phyloP scores from a whole-genome alignment of 1,140 invertebrate genomes.

The Drosophila subobscura region DNA sequence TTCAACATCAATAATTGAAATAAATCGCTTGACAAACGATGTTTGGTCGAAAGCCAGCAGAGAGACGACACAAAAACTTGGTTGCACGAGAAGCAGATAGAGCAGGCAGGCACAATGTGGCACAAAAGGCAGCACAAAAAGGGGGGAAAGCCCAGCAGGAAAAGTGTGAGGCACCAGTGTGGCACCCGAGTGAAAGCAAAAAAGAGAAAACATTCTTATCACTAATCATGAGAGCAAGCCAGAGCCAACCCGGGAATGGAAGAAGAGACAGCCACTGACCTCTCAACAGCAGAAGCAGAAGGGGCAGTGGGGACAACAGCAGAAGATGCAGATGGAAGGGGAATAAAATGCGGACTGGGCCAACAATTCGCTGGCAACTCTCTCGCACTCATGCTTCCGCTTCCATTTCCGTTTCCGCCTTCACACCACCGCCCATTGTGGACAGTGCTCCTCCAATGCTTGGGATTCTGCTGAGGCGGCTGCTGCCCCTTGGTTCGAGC shows the following conservation, averaged over 20 bases:
- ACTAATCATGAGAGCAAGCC: constrained; percentile 62
- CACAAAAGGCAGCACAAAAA: constrained; percentile 23
- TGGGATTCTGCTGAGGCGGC: background rate
- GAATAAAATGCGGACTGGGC: background rate
- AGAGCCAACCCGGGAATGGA: background rate
- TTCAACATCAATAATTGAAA: constrained; percentile 71
- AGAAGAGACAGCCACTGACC: constrained; percentile 5
- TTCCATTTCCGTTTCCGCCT: constrained; percentile 62
- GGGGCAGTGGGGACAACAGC: background rate
- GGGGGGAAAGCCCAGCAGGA: constrained; percentile 17
- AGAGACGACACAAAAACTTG: constrained; percentile 42
- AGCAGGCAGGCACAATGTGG: background rate
- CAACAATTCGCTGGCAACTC: constrained; percentile 2
- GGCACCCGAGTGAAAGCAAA: constrained; percentile 4
- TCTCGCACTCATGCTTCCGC: constrained; percentile 45
- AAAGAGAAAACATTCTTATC: constrained; percentile 53
- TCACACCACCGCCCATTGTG: constrained; percentile 61
- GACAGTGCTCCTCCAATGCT: background rate
- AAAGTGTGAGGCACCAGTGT: no score
- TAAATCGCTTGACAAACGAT: constrained; percentile 76
- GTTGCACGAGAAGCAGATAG: background rate
- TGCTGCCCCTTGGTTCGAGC: constrained; percentile 17
- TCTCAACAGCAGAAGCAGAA: background rate
- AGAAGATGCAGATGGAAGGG: background rate
- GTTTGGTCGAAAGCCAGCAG: constrained; percentile 22